Percentiles rank a stretch among this genome's conserved stretches.
Evolutionary conservation across 1,140 invertebrate species (phyloP).

Genomic region (Drosophila tropicalis): DNA sequence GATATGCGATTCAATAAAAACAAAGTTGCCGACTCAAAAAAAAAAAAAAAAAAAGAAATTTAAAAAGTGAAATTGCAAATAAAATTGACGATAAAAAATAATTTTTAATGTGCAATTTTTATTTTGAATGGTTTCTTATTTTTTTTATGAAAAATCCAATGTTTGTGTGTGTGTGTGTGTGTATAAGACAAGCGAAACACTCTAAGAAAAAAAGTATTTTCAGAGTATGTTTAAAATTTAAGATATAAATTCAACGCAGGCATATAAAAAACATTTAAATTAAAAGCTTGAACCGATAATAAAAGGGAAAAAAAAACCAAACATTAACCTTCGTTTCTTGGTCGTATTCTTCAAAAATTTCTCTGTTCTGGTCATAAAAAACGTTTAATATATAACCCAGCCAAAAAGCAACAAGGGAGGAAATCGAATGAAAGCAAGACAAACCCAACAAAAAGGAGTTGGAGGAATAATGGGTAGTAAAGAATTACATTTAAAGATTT

Average conservation of each 20-base stretch:
- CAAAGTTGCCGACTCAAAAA: slow-evolving; percentile 28
- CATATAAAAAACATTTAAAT: slow-evolving; percentile 73
- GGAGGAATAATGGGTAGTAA: slow-evolving; percentile 11
- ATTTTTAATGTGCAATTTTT: slow-evolving; percentile 70
- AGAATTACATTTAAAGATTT: slow-evolving; percentile 71
- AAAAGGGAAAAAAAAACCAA: slow-evolving; percentile 55
- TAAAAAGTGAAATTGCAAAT: slow-evolving; percentile 62
- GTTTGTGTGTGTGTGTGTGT: no score
- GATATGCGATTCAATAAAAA: slow-evolving; percentile 41
- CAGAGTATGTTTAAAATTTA: neutral
- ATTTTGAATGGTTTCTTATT: slow-evolving; percentile 36
- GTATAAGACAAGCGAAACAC: no score
- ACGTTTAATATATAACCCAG: slow-evolving; percentile 73
- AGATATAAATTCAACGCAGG: slow-evolving; percentile 11
- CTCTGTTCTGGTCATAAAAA: slow-evolving; percentile 64
- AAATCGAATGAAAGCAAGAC: slow-evolving; percentile 27
- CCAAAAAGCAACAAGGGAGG: slow-evolving; percentile 40
- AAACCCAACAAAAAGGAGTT: neutral
- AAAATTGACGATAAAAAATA: slow-evolving; percentile 71
- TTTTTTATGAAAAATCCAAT: no score
- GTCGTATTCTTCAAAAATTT: slow-evolving; percentile 53
- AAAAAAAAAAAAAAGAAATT: slow-evolving; percentile 31
- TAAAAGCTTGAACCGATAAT: slow-evolving; percentile 75
- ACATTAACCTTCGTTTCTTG: slow-evolving; percentile 38
- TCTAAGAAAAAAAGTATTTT: neutral